Conservation (phyloP, 1,140 invertebrate species). For the Monomorium pharaonis region DNA sequence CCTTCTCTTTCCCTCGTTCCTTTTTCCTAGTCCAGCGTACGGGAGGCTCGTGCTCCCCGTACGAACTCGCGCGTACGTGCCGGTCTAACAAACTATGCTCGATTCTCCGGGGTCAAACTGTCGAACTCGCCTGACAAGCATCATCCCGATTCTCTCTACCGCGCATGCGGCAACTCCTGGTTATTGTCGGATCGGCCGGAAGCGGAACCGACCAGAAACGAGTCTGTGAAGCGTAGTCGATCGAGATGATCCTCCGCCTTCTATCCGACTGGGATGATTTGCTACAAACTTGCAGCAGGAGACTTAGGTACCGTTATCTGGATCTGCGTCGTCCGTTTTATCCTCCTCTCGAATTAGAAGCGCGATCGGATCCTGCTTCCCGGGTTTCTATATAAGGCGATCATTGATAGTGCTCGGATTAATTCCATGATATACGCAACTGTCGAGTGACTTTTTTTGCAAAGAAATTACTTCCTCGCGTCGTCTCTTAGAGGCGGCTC, state of each 20-base stretch:
- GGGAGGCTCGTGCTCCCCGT: neutral
- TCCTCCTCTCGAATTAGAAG: conserved; percentile 25
- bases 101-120: neutral
- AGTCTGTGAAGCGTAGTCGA: neutral
- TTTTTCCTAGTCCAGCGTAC: neutral
- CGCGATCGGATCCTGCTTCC: neutral
- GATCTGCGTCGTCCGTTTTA: conserved; percentile 50
- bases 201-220: conserved; percentile 20
- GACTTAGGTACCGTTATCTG: conserved; percentile 70
- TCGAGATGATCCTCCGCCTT: conserved; percentile 12
- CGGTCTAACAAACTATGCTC: neutral
- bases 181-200: conserved; percentile 23
- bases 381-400: neutral
- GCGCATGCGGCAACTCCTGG: conserved; percentile 17
- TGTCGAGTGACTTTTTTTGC: neutral
- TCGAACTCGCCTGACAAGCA: neutral
- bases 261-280: neutral
- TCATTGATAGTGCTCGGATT: neutral
- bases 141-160: conserved; percentile 17
- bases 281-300: conserved; percentile 34
- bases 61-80: neutral
- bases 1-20: neutral
- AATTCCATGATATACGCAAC: neutral
- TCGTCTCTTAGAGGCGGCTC: neutral
- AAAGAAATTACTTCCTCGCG: neutral